These are phyloP conservation scores for Acromyrmex heyeri DNA, from an alignment of 1,140 invertebrate species.

Conservation along the genomic window DNA sequence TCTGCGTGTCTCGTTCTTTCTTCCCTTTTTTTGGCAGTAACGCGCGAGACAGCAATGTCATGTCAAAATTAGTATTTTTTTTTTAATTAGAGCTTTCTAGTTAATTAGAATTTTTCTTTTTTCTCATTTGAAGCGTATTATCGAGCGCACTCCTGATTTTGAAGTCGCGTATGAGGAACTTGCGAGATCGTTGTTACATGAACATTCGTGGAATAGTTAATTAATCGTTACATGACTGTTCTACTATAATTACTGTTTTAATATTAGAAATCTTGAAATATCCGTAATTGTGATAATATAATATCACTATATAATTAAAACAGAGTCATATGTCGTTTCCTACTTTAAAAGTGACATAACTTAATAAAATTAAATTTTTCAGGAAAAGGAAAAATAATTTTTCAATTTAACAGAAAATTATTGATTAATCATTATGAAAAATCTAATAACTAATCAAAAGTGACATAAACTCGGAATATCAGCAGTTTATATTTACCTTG, in stretches of 20 bases:
- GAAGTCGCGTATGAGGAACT: background rate
- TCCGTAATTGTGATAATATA: background rate
- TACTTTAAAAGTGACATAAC: no score
- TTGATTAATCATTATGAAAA: no score
- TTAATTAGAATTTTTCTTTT: constrained; percentile 13
- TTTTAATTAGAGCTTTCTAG: constrained; percentile 15
- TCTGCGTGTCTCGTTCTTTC: background rate
- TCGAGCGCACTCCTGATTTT: background rate
- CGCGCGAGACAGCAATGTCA: background rate
- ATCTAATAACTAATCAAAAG: no score
- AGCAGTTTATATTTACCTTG: no score
- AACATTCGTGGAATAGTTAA: constrained; percentile 24
- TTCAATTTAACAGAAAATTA: no score
- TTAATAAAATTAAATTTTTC: no score
- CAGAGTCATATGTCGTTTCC: background rate
- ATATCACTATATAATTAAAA: background rate
- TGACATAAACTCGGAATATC: no score
- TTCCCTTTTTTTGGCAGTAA: background rate
- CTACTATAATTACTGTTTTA: constrained; percentile 4
- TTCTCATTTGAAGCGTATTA: background rate
- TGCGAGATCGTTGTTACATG: constrained; percentile 6
- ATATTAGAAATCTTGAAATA: background rate
- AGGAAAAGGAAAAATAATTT: no score
- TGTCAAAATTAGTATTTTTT: background rate
- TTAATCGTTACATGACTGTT: background rate